Evolutionary conservation across 2,113 vertebrate species (phyloP).

Genomic region (Tichodroma muraria): DNA sequence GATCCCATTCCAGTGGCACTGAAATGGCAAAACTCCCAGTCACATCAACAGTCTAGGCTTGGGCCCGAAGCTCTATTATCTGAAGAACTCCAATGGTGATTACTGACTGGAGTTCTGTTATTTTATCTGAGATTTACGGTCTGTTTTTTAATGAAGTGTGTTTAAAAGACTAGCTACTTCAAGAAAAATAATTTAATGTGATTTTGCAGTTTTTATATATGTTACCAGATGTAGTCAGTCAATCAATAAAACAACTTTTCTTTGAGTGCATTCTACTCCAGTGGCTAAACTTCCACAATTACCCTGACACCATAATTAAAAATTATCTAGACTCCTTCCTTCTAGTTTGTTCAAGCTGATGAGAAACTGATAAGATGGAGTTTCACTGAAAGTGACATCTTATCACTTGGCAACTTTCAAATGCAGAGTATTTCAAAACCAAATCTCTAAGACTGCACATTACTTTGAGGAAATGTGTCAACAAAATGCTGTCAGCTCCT

Average conservation of each 20-base stretch:
- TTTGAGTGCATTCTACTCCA: slow-evolving; percentile 2
- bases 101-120: neutral
- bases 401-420: neutral
- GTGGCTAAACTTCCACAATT: slow-evolving; percentile 6
- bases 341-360: neutral
- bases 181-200: slow-evolving; percentile 5
- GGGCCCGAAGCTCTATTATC: neutral
- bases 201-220: neutral
- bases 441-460: neutral
- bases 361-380: neutral
- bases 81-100: neutral
- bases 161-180: slow-evolving; percentile 6
- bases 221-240: neutral
- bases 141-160: neutral
- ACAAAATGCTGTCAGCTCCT: slow-evolving; percentile 38
- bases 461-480: slow-evolving; percentile 35
- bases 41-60: neutral
- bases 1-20: neutral
- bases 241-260: slow-evolving; percentile 5
- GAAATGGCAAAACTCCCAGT: slow-evolving; percentile 28
- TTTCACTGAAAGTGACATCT: neutral
- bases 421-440: slow-evolving; percentile 34
- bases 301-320: neutral
- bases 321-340: neutral
- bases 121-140: neutral